phyloP scores from a whole-genome alignment of 37 sponge, comb jelly and placozoan species.

The Chondrilla cf. caribensis region DNA sequence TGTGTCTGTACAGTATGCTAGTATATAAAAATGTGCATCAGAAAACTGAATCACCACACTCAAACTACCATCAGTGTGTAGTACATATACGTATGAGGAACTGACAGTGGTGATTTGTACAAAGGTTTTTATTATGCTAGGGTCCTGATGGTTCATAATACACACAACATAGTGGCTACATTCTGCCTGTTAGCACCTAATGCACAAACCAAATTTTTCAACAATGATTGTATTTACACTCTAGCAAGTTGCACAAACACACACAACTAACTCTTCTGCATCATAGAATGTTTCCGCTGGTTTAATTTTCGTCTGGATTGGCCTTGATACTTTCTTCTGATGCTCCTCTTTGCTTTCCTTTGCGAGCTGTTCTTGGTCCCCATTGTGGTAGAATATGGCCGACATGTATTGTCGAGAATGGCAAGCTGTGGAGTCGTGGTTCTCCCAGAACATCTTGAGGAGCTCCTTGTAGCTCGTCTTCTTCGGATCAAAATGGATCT shows the following conservation, averaged over 20 bases:
- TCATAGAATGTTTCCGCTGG: slow-evolving; percentile 80
- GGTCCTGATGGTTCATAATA: too few species aligned
- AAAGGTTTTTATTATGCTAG: too few species aligned
- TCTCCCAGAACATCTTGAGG: slow-evolving; percentile 89
- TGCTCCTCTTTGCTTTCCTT: slow-evolving; percentile 68
- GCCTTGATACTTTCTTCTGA: slow-evolving; percentile 64
- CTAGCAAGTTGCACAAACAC: background rate
- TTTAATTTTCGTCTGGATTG: slow-evolving; percentile 70
- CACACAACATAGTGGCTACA: too few species aligned
- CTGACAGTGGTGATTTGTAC: too few species aligned
- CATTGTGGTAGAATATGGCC: slow-evolving; percentile 89
- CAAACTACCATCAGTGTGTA: too few species aligned
- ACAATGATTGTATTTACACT: background rate
- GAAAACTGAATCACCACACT: too few species aligned
- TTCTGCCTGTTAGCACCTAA: too few species aligned
- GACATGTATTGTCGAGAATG: slow-evolving; percentile 96
- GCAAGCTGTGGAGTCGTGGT: slow-evolving; percentile 85
- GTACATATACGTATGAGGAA: too few species aligned
- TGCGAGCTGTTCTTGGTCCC: slow-evolving; percentile 77
- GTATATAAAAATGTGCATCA: too few species aligned
- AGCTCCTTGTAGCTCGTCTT: slow-evolving; percentile 57
- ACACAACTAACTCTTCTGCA: slow-evolving; percentile 83
- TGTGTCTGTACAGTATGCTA: too few species aligned
- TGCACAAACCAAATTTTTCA: background rate
- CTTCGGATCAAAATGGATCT: slow-evolving; percentile 80